phyloP scores from a whole-genome alignment of 2,888 invertebrate species.

The Xestia c-nigrum region DNA sequence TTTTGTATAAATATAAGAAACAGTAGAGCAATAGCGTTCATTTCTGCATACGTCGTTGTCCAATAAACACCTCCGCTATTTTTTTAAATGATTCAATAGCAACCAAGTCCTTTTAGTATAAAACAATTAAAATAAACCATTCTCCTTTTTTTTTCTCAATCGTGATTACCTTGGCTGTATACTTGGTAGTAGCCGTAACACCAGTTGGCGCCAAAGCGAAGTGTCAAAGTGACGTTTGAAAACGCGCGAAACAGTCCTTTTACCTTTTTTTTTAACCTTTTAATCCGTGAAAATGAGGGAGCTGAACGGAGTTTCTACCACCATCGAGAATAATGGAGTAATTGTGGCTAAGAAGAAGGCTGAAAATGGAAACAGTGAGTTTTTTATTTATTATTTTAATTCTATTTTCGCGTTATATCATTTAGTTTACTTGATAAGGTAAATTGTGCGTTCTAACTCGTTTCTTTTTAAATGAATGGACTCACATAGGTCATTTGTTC shows the following conservation, averaged over 20 bases:
- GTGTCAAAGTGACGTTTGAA: slow-evolving; percentile 87
- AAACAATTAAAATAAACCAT: slow-evolving; percentile 58
- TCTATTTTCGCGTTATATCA: neutral
- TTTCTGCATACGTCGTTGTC: slow-evolving; percentile 63
- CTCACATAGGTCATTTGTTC: neutral
- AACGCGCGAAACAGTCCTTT: slow-evolving; percentile 79
- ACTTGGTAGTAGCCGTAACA: slow-evolving; percentile 68
- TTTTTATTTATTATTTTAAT: slow-evolving; percentile 5
- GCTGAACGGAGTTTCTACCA: slow-evolving; percentile 79
- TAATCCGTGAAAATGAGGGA: slow-evolving; percentile 82
- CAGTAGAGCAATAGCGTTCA: slow-evolving; percentile 55
- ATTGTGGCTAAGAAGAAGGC: slow-evolving; percentile 82
- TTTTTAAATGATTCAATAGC: slow-evolving; percentile 52
- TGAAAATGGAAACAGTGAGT: slow-evolving; percentile 82
- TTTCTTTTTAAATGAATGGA: slow-evolving; percentile 13
- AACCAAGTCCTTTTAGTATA: slow-evolving; percentile 51
- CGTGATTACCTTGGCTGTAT: slow-evolving; percentile 82
- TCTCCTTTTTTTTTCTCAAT: slow-evolving; percentile 72
- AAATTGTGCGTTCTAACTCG: slow-evolving; percentile 3
- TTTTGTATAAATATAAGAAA: slow-evolving; percentile 73
- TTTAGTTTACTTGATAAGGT: neutral
- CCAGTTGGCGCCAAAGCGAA: slow-evolving; percentile 77
- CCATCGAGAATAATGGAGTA: slow-evolving; percentile 80
- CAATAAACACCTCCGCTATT: slow-evolving; percentile 62
- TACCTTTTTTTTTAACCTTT: slow-evolving; percentile 57